These are phyloP conservation scores for Drosophila kambysellisi DNA, from an alignment of 2,888 invertebrate genomes.

Conservation along the genomic window DNA sequence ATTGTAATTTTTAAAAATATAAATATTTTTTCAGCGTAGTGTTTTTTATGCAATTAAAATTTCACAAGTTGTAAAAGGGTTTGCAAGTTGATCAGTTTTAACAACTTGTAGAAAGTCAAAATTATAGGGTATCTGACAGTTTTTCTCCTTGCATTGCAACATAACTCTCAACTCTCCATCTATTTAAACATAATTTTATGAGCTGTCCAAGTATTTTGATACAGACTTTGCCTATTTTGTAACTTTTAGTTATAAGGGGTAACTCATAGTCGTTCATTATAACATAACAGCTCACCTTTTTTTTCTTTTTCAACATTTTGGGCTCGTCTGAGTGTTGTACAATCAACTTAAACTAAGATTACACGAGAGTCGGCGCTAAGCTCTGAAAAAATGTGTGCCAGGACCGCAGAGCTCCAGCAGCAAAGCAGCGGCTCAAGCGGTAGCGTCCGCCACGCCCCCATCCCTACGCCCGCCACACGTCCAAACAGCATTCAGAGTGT, in stretches of 20 bases:
- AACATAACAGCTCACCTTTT: background rate
- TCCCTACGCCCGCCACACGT: background rate
- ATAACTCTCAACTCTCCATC: background rate
- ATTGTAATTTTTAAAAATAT: background rate
- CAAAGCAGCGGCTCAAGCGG: conserved; percentile 17
- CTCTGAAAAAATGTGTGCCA: conserved; percentile 71
- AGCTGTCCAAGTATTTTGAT: background rate
- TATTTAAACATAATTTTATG: background rate
- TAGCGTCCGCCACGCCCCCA: conserved; percentile 37
- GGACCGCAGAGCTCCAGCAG: conserved; percentile 16
- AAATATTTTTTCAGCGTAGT: background rate
- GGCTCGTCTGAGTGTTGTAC: conserved; percentile 55
- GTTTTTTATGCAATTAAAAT: background rate
- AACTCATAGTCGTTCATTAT: conserved; percentile 21
- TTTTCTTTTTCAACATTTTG: background rate
- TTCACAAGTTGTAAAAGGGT: background rate
- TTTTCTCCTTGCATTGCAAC: background rate
- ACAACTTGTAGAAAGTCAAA: background rate
- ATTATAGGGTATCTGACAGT: background rate
- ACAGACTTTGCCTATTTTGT: background rate
- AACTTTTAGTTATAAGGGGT: conserved; percentile 7
- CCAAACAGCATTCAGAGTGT: conserved; percentile 25
- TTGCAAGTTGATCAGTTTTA: background rate
- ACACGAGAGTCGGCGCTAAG: conserved; percentile 69
- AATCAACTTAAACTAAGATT: conserved; percentile 80